phyloP scores from a whole-genome alignment of 2,888 invertebrate species.

The Lepidocyrtinus sp. region DNA sequence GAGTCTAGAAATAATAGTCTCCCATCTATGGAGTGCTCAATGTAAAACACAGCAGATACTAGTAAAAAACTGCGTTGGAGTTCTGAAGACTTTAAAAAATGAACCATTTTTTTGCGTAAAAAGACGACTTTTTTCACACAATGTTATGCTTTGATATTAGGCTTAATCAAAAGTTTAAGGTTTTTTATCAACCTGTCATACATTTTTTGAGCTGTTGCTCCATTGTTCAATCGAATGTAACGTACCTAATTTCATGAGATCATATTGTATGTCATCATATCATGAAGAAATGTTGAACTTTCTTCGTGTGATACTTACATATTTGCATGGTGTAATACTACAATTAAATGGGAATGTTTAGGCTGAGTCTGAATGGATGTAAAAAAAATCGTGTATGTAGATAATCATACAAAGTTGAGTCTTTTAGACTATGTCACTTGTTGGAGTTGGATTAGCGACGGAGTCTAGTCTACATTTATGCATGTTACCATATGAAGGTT shows the following conservation, averaged over 20 bases:
- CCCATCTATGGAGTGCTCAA: constrained; percentile 30
- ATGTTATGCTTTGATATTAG: constrained; percentile 14
- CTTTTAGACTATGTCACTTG: too few relatives aligned
- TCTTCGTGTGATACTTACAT: neutral
- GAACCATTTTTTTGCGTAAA: constrained; percentile 29
- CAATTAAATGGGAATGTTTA: neutral
- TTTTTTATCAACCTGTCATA: constrained; percentile 1
- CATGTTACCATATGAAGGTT: too few relatives aligned
- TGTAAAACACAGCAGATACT: constrained; percentile 7
- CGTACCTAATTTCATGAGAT: constrained; percentile 7
- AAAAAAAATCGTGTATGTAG: neutral
- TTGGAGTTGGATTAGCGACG: too few relatives aligned
- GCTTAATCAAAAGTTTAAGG: neutral
- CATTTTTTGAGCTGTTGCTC: neutral
- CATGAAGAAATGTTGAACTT: constrained; percentile 2
- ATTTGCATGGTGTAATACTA: neutral
- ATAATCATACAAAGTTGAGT: too few relatives aligned
- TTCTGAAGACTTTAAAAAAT: constrained; percentile 11
- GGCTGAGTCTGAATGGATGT: neutral
- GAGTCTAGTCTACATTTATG: too few relatives aligned
- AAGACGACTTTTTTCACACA: constrained; percentile 34
- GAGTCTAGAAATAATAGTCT: neutral
- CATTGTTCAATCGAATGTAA: neutral
- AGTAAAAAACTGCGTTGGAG: neutral
- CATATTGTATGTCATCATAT: constrained; percentile 15